Conservation (phyloP, 2,888 invertebrate genomes). For the Disparrhopalites patrizii region DNA sequence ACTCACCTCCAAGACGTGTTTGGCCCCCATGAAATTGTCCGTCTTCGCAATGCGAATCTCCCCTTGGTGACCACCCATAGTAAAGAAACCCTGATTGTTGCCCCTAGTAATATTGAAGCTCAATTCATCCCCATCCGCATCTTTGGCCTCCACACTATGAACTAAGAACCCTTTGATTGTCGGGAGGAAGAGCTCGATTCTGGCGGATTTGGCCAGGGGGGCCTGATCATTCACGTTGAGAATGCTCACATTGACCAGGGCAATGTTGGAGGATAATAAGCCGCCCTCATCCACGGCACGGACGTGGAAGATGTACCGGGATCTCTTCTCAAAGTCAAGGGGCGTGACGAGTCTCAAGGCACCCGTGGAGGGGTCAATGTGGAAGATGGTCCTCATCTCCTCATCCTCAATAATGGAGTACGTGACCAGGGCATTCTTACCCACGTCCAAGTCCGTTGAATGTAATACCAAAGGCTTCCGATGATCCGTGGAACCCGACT, state of each 20-base stretch:
- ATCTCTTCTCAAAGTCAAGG: conserved; percentile 73
- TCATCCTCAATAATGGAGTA: conserved; percentile 76
- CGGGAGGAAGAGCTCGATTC: conserved; percentile 45
- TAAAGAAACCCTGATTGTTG: conserved; percentile 68
- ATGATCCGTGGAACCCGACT: conserved; percentile 1
- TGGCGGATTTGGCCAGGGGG: conserved; percentile 37
- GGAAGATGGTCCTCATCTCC: conserved; percentile 71
- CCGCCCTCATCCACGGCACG: conserved; percentile 78
- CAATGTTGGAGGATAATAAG: conserved; percentile 71
- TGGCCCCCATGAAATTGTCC: conserved; percentile 59
- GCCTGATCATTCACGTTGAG: conserved; percentile 45
- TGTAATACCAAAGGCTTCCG: conserved; percentile 71
- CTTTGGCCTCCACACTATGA: conserved; percentile 41
- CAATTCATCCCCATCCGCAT: conserved; percentile 51
- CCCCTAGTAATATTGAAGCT: conserved; percentile 79
- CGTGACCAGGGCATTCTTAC: conserved; percentile 75
- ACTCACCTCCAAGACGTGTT: conserved; percentile 69
- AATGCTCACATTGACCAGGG: conserved; percentile 73
- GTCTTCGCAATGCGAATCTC: conserved; percentile 63
- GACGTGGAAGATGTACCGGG: conserved; percentile 73
- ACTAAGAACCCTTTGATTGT: conserved; percentile 44
- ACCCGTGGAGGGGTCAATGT: conserved; percentile 81
- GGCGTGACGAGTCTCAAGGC: conserved; percentile 72
- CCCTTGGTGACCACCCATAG: conserved; percentile 65
- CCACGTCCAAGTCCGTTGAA: conserved; percentile 79